Conservation (phyloP, 2,113 vertebrate genomes). For the Cochlearius cochlearius region DNA sequence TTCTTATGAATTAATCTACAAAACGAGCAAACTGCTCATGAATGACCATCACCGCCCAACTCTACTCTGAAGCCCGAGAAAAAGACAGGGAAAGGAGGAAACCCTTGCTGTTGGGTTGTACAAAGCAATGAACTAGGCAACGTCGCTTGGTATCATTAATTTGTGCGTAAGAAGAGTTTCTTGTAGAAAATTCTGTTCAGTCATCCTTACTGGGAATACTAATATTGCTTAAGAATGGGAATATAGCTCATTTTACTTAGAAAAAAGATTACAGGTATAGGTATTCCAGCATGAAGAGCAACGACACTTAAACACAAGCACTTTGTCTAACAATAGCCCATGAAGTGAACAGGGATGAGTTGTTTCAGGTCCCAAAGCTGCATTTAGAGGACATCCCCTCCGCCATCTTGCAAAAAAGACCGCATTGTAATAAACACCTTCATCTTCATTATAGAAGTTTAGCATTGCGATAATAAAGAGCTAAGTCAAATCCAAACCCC, state of each 20-base stretch:
- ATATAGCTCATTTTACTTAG: not conserved
- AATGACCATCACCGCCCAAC: not conserved
- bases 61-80: not conserved
- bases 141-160: not conserved
- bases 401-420: not conserved
- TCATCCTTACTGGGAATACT: not conserved
- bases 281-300: not conserved
- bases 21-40: not conserved
- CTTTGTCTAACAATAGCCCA: not conserved
- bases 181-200: not conserved
- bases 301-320: not conserved
- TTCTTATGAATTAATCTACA: not conserved
- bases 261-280: not conserved
- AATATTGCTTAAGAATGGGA: not conserved
- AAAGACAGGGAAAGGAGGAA: not conserved
- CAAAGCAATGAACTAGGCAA: not conserved
- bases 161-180: not conserved
- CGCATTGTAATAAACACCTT: not conserved
- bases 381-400: not conserved
- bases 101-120: not conserved
- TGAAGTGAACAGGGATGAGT: not conserved
- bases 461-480: not conserved
- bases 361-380: not conserved
- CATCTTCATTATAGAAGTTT: not conserved
- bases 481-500: fast-evolving